Percentiles rank a stretch among this genome's conserved stretches.
Evolutionary conservation across 1,140 invertebrate genomes (phyloP).

Genomic region (Triops longicaudatus): DNA sequence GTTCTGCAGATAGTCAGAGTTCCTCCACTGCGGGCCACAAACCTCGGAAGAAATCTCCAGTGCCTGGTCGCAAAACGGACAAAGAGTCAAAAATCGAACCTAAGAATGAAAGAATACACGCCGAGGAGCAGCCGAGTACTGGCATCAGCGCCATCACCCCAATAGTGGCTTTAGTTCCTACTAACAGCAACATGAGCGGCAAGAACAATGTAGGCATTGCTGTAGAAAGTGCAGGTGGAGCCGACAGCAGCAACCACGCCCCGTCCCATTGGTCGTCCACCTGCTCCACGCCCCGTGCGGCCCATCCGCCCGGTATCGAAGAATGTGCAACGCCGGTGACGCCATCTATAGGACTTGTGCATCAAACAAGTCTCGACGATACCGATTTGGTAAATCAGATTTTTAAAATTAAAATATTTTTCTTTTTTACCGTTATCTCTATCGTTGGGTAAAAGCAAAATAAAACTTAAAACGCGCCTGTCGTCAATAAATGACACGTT

Average conservation of each 20-base stretch:
- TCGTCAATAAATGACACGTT: no score
- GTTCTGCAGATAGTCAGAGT: neutral
- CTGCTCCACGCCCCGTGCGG: neutral
- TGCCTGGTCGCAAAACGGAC: neutral
- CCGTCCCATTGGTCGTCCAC: conserved; percentile 1
- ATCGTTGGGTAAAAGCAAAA: no score
- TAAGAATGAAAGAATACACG: neutral
- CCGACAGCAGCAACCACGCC: neutral
- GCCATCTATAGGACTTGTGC: conserved; percentile 20
- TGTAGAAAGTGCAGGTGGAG: neutral
- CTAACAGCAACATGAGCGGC: neutral
- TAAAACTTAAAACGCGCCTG: no score
- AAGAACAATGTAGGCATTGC: neutral
- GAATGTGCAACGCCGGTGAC: neutral
- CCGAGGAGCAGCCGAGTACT: neutral
- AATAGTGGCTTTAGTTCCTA: neutral
- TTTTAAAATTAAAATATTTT: no score
- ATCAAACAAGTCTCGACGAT: conserved; percentile 23
- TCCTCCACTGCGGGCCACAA: neutral
- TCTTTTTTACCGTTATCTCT: no score
- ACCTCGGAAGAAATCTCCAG: neutral
- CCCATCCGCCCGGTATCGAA: neutral
- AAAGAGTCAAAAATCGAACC: neutral
- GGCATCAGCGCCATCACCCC: neutral
- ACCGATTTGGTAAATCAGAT: neutral